phyloP scores from a whole-genome alignment of 1,140 invertebrate species.

The Zaprionus capensis region DNA sequence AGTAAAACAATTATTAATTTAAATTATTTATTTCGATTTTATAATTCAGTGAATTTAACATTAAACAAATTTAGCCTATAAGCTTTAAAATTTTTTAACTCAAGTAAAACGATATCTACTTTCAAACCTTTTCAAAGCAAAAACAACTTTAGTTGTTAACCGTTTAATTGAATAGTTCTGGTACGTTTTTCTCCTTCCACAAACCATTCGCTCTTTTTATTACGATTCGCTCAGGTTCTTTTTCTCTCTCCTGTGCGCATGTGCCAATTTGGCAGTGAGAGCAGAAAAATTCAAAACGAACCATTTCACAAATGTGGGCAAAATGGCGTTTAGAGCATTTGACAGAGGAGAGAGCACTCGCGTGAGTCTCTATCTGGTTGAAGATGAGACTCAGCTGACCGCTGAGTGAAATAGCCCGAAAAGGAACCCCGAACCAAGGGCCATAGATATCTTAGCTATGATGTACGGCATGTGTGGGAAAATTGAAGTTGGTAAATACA shows the following conservation, averaged over 20 bases:
- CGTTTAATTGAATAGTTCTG: neutral
- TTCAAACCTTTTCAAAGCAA: neutral
- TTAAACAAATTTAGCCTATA: neutral
- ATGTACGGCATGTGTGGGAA: conserved; percentile 39
- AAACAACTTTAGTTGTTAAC: neutral
- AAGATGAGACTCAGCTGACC: conserved; percentile 51
- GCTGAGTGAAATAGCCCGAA: conserved; percentile 43
- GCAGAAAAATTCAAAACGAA: conserved; percentile 41
- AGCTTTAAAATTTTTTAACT: neutral
- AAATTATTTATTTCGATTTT: neutral
- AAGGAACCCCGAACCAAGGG: conserved; percentile 33
- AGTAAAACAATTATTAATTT: neutral
- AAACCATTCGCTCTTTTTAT: neutral
- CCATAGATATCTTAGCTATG: conserved; percentile 48
- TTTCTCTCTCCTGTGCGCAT: conserved; percentile 16
- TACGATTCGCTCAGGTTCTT: neutral
- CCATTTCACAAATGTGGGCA: conserved; percentile 23
- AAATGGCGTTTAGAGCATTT: conserved; percentile 51
- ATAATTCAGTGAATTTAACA: neutral
- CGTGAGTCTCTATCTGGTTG: conserved; percentile 18
- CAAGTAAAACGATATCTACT: no score
- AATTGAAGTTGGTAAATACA: conserved; percentile 36
- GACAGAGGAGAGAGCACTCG: neutral
- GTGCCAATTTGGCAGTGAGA: conserved; percentile 3
- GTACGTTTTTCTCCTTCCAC: neutral